These are phyloP conservation scores for Ivindomyrus marchei DNA, from an alignment of 2,113 vertebrate species.

Conservation along the genomic window DNA sequence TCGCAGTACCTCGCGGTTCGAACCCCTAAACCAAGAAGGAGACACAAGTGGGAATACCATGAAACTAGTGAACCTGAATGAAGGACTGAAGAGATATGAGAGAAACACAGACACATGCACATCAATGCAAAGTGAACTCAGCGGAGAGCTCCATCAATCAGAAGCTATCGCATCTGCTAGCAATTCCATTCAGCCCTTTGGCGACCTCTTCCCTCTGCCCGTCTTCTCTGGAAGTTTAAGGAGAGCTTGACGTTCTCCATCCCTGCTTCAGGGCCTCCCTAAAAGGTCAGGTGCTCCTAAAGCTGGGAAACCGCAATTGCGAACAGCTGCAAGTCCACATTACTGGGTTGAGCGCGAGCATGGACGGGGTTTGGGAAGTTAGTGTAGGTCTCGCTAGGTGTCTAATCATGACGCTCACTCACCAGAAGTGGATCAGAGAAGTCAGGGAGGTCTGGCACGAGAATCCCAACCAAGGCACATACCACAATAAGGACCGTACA, in stretches of 20 bases:
- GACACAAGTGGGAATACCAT: neutral
- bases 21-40: constrained; percentile 72
- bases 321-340: neutral
- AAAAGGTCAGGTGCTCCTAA: constrained; percentile 5
- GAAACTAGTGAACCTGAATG: neutral
- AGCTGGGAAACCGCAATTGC: constrained; percentile 10
- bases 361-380: neutral
- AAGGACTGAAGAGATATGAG: neutral
- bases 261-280: neutral
- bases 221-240: neutral
- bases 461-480: constrained; percentile 84
- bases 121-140: neutral
- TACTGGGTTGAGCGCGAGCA: neutral
- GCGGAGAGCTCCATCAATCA: neutral
- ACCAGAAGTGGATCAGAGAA: constrained; percentile 95
- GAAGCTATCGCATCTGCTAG: constrained; percentile 5
- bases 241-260: constrained; percentile 15
- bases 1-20: constrained; percentile 90
- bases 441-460: constrained; percentile 91
- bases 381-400: neutral
- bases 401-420: constrained; percentile 42
- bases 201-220: neutral
- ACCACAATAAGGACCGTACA: constrained; percentile 90
- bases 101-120: neutral
- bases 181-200: neutral